Base-by-base conservation (phyloP, 2,113 vertebrate species). In the Chrysochloris asiatica region DNA sequence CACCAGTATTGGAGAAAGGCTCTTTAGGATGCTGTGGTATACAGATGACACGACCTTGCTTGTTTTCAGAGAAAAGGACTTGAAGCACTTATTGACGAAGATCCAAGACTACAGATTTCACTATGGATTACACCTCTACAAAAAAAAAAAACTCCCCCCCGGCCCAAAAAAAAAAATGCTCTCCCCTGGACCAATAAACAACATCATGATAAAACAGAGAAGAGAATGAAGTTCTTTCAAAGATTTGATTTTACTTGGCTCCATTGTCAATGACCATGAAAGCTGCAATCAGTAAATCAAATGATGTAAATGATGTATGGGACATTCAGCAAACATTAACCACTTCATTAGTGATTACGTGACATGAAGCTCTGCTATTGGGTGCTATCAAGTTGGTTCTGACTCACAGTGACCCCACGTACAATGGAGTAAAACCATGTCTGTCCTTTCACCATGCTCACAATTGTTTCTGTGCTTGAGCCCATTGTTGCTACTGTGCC, bases 291-390 rank as follows among this genome's bases (percentile, higher is more conserved):
- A 63, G 28, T 13, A 30, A 28, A 63, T 12, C 59, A 63, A 30
- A 30, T 3, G 59, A 63, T 12, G n/a, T n/a, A n/a, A n/a, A n/a
- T n/a, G n/a, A n/a, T n/a, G n/a, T n/a, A n/a, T 61, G 77, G 91
- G 41, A 83, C 82, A 95, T 50, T 90, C 38, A 93, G 95, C 93
- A 96, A 97, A 97, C 84, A 97, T 97, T 97, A 98, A 96, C 95
- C 88, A 90, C 86, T 95, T 85, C 76, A 83, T 26, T 54, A 86
- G 86, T 89, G 81, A 71, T 48, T 89, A 88, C 79, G 96, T 95
- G 83, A 52, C 93, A 91, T 72, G 48, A 11, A 72, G 56, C 95
- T 21, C 52, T 50, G 48, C 16, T 50, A 16, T 50, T 50, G 16
- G 8, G 48, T 50, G 48, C 48, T 16, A 50, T 50, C 48, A 16